Conservation (phyloP, 2,888 invertebrate genomes). For the Priocnemis perturbator region DNA sequence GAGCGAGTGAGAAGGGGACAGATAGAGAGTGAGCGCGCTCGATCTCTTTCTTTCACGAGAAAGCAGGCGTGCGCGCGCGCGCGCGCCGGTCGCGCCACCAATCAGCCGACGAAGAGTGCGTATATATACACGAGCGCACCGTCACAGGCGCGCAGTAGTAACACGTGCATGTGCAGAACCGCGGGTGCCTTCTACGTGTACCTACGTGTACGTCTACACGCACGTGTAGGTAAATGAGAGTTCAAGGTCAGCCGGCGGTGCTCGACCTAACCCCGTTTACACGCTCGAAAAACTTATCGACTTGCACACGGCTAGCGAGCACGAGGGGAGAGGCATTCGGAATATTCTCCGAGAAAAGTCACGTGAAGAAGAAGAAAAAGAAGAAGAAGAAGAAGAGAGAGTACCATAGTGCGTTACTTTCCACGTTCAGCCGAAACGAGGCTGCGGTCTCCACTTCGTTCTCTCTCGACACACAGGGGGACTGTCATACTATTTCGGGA, state of each 20-base stretch:
- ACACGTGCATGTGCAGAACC: slow-evolving; percentile 10
- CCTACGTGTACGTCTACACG: neutral
- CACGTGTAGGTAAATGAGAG: slow-evolving; percentile 49
- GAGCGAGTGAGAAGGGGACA: neutral
- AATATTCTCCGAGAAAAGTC: neutral
- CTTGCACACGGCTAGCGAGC: no score
- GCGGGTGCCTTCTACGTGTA: neutral
- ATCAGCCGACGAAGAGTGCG: slow-evolving; percentile 1
- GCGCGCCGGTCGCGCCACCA: slow-evolving; percentile 1
- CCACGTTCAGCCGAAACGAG: no score
- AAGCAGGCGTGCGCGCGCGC: neutral
- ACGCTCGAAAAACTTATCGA: slow-evolving; percentile 26
- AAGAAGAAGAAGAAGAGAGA: slow-evolving; percentile 10
- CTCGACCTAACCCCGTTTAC: slow-evolving; percentile 31
- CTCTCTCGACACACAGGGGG: slow-evolving; percentile 20
- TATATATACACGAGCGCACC: neutral
- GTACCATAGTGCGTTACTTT: neutral
- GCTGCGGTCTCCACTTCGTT: slow-evolving; percentile 10
- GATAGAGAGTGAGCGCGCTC: neutral
- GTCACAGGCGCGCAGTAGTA: neutral
- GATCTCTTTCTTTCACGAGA: no score
- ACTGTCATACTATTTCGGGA: slow-evolving; percentile 62
- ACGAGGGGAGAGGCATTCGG: no score
- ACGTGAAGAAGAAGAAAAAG: slow-evolving; percentile 19
- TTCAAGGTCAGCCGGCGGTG: slow-evolving; percentile 53